Percentiles rank a stretch among this genome's conserved stretches.
These are phyloP conservation scores for Pempheris klunzingeri DNA, from an alignment of 2,797 vertebrate genomes.

Conservation along the genomic window DNA sequence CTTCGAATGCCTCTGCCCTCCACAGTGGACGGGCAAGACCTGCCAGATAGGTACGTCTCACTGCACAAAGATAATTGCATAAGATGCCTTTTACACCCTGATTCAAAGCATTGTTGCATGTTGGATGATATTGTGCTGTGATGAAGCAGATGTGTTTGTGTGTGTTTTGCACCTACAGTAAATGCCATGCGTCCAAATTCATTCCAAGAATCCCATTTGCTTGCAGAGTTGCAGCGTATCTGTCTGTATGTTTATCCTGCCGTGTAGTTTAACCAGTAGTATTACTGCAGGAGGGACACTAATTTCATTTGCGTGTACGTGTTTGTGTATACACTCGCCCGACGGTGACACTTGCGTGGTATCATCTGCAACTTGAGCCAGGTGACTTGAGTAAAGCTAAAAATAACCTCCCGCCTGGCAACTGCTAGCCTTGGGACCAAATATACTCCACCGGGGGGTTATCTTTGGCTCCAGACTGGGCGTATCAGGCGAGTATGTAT, in stretches of 20 bases:
- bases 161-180: slow-evolving; percentile 19
- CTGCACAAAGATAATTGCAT: neutral
- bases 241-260: slow-evolving; percentile 67
- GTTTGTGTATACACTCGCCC: slow-evolving; percentile 44
- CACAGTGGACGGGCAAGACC: slow-evolving; percentile 94
- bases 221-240: slow-evolving; percentile 45
- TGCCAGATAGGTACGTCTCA: slow-evolving; percentile 92
- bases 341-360: slow-evolving; percentile 50
- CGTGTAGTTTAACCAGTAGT: slow-evolving; percentile 47
- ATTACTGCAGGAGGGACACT: slow-evolving; percentile 56
- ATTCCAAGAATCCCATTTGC: slow-evolving; percentile 46
- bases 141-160: slow-evolving; percentile 7
- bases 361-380: slow-evolving; percentile 79
- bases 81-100: neutral
- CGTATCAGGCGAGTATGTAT: slow-evolving; percentile 51
- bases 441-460: slow-evolving; percentile 73
- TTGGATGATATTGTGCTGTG: slow-evolving; percentile 13
- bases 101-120: slow-evolving; percentile 35
- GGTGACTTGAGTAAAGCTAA: slow-evolving; percentile 85
- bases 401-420: slow-evolving; percentile 82
- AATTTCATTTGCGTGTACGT: slow-evolving; percentile 54
- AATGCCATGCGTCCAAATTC: slow-evolving; percentile 15
- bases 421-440: slow-evolving; percentile 76
- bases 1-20: slow-evolving; percentile 94
- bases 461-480: slow-evolving; percentile 79